These are phyloP conservation scores for Columba janthina DNA, from an alignment of 2,113 vertebrate genomes.

Conservation along the genomic window DNA sequence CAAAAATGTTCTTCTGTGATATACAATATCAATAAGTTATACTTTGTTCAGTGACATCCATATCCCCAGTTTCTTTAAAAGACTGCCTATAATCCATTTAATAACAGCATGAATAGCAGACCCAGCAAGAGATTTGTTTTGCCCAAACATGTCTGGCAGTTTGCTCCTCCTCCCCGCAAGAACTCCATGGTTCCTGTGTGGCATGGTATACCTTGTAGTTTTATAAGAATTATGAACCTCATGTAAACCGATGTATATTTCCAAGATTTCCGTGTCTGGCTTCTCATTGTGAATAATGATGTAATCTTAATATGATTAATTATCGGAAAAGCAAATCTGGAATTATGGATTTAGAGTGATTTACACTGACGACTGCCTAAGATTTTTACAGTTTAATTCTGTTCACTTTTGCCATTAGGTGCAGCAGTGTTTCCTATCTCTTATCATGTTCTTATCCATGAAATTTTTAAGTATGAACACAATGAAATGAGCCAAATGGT, in stretches of 20 bases:
- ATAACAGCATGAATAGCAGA: not conserved
- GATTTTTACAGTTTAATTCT: not conserved
- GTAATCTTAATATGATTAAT: not conserved
- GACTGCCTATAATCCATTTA: not conserved
- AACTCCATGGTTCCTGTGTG: not conserved
- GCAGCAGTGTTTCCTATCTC: not conserved
- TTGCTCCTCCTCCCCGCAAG: not conserved
- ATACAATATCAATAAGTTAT: not conserved
- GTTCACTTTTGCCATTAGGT: not conserved
- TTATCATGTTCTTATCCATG: not conserved
- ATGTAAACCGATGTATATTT: not conserved
- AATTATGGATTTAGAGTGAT: not conserved
- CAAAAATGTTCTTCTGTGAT: not conserved
- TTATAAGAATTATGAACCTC: not conserved
- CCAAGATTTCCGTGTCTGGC: not conserved
- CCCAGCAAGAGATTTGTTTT: not conserved
- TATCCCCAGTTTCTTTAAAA: not conserved
- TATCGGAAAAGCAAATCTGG: not conserved
- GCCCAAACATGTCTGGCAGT: not conserved
- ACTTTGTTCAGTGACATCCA: not conserved
- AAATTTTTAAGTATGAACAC: not conserved
- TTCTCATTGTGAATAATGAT: not conserved
- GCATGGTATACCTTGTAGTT: not conserved
- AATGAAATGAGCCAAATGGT: not conserved
- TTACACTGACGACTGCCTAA: not conserved